Conservation (phyloP, 2,113 vertebrate genomes). For the Odocoileus virginianus region DNA sequence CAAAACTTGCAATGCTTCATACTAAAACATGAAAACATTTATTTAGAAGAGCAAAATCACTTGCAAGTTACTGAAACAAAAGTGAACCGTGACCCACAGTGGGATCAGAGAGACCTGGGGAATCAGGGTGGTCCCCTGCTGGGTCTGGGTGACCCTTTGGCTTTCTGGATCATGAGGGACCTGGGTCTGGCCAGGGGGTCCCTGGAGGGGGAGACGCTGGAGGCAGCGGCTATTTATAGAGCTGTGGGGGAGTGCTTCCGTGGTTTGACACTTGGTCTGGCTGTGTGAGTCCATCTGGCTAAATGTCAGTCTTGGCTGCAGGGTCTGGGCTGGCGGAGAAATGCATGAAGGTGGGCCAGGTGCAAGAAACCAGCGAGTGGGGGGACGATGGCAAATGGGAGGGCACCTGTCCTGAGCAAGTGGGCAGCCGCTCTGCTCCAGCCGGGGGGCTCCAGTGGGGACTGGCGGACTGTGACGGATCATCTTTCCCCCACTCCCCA, state of each 20-base stretch:
- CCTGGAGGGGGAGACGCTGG: background rate
- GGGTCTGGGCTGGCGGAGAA: background rate
- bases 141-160: background rate
- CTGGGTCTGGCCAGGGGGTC: background rate
- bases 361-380: accelerated
- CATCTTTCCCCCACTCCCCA: too few relatives aligned
- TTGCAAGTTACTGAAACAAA: background rate
- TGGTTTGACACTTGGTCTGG: background rate
- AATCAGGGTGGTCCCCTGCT: background rate
- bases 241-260: background rate
- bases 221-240: too few relatives aligned
- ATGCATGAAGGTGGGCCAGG: background rate
- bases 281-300: accelerated
- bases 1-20: background rate
- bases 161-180: background rate
- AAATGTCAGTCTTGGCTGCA: background rate
- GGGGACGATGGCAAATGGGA: accelerated
- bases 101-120: background rate
- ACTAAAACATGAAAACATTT: background rate
- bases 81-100: too few relatives aligned
- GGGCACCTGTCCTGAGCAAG: too few relatives aligned
- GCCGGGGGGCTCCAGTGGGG: background rate
- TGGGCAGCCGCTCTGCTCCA: background rate
- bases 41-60: background rate
- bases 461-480: background rate